Base-by-base conservation (phyloP, 2,797 vertebrate genomes). In the Xenentodon cancila region DNA sequence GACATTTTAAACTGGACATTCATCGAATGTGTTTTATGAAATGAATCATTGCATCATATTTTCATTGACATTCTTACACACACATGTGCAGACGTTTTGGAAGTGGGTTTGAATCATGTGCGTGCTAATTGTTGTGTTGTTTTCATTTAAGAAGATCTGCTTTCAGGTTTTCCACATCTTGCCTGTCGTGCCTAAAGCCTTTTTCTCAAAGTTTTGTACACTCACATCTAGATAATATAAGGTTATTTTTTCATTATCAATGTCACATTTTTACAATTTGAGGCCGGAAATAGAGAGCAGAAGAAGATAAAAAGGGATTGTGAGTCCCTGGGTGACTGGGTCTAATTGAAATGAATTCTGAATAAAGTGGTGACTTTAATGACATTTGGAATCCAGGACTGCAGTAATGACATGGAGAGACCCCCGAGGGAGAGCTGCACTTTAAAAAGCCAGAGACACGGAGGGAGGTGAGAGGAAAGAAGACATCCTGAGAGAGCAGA, bases 291-390 rank as follows among this genome's bases (percentile, higher is more conserved):
- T 56, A 27, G 50, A 77, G 45, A 32, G 12, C 58, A 21, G 25
- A 30, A 47, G 37, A 63, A 18, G 47, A 25, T 50, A 49, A 27
- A 52, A 34, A 65, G 44, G 53, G 66, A 73, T 70, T 68, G 65
- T 9, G 43, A 84, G 75, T 87, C 89, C 89, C 89, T 64, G 59
- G 75, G 81, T 75, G 79, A 73, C 76, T 75, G 74, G 59, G 65
- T 69, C 84, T 91, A 91, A 90, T 90, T 91, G 89, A 90, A 91
- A 89, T 88, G 62, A 88, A 88, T 88, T 87, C 89, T 75, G 84
- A 88, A 82, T 88, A 89, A 90, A 89, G 86, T 79, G 81, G 77
- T 71, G 85, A 84, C 84, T 88, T 82, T 86, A 89, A 91, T 88
- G 89, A 88, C 88, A 86, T 90, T 87, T 89, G 71, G 86, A 89